These are phyloP conservation scores for Motacilla alba DNA, from an alignment of 2,113 vertebrate species.

Conservation along the genomic window DNA sequence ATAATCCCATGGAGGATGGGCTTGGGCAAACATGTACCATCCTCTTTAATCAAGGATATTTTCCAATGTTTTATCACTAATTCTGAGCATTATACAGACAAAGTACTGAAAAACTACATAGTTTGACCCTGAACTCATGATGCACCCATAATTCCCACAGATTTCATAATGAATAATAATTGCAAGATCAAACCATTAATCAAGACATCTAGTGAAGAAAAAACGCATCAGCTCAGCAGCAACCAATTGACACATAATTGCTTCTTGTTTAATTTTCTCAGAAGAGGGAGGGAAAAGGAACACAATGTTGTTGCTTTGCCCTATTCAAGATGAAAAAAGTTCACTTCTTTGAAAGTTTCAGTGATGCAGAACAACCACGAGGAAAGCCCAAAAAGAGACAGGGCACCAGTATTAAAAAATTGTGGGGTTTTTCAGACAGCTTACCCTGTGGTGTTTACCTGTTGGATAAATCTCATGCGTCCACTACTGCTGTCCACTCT, in stretches of 20 bases:
- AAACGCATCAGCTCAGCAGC: constrained; percentile 8
- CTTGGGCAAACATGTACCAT: neutral
- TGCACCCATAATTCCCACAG: neutral
- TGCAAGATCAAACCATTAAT: constrained; percentile 40
- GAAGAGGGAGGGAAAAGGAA: neutral
- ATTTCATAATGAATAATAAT: constrained; percentile 17
- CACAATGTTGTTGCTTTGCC: neutral
- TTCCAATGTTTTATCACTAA: neutral
- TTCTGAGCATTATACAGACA: neutral
- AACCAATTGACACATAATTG: constrained; percentile 8
- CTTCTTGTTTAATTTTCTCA: constrained; percentile 27
- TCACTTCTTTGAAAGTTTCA: neutral
- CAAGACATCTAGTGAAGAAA: constrained; percentile 3
- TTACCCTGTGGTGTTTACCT: neutral
- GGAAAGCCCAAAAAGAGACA: neutral
- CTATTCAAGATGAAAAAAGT: neutral
- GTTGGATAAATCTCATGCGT: neutral
- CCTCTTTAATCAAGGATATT: neutral
- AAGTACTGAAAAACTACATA: neutral
- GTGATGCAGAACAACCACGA: neutral
- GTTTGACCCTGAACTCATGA: neutral
- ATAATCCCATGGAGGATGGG: neutral
- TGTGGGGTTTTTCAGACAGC: neutral
- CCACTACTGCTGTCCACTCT: neutral
- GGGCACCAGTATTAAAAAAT: neutral